Evolutionary conservation across 2,797 vertebrate genomes (phyloP).

Genomic region (Pampus argenteus): DNA sequence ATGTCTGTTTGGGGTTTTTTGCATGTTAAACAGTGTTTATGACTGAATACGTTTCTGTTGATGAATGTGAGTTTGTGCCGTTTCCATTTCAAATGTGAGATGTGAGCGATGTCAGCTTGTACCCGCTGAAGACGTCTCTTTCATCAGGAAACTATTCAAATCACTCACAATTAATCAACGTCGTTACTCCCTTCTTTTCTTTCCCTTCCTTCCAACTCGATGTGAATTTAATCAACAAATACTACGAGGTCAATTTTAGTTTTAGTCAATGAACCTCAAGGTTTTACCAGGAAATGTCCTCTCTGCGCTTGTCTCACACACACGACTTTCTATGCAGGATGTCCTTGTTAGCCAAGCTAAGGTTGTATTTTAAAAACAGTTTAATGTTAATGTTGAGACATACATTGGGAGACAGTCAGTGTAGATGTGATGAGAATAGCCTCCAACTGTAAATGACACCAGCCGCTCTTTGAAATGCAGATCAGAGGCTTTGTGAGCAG

Average conservation of each 20-base stretch:
- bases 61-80: neutral
- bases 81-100: neutral
- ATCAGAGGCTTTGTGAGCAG: conserved; percentile 44
- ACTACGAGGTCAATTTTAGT: neutral
- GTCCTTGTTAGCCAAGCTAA: neutral
- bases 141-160: neutral
- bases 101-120: neutral
- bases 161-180: neutral
- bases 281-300: neutral
- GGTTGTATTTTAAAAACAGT: neutral
- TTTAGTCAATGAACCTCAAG: no score
- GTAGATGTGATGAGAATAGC: neutral
- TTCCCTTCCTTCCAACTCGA: neutral
- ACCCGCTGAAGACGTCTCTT: neutral
- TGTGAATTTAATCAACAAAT: neutral
- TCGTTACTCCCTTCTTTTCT: neutral
- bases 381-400: neutral
- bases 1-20: neutral
- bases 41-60: conserved; percentile 11
- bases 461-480: conserved; percentile 50
- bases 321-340: neutral
- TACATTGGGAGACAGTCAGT: neutral
- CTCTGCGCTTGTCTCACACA: neutral
- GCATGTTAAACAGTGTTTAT: neutral
- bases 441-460: conserved; percentile 27